Evolutionary conservation across 2,797 vertebrate genomes (phyloP).

Genomic region (Channallabes apus): DNA sequence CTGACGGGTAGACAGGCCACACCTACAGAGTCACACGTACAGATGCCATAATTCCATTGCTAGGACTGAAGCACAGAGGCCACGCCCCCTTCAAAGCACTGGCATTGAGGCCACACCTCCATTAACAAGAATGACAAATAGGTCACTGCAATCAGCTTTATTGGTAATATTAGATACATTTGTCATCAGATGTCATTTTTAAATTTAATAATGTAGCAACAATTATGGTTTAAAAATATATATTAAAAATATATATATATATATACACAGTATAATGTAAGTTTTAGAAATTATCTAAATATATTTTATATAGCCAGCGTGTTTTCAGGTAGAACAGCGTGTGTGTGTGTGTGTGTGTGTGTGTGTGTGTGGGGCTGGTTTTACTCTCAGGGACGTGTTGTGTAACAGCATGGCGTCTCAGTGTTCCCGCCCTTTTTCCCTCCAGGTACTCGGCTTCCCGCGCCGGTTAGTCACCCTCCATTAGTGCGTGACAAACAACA

Average conservation of each 20-base stretch:
- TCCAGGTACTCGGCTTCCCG: slow-evolving; percentile 22
- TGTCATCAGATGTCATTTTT: neutral
- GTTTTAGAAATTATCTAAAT: neutral
- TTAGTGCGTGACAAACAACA: neutral
- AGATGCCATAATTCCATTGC: neutral
- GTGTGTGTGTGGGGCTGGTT: slow-evolving; percentile 5
- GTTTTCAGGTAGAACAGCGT: neutral
- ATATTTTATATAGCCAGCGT: neutral
- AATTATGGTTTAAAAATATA: neutral
- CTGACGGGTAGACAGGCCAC: neutral
- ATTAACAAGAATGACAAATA: neutral
- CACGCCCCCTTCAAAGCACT: neutral
- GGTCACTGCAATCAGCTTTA: neutral
- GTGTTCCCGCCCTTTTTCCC: slow-evolving; percentile 30
- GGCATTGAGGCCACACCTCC: neutral
- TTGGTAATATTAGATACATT: neutral
- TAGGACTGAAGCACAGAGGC: neutral
- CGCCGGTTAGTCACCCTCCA: slow-evolving; percentile 11
- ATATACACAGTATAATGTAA: neutral
- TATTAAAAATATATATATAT: neutral
- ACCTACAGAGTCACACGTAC: neutral
- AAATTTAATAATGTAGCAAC: neutral
- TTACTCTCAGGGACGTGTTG: slow-evolving; percentile 5
- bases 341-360: slow-evolving; percentile 21
- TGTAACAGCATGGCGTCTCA: slow-evolving; percentile 17